Evolutionary conservation across 2,113 vertebrate species (phyloP), one percentile per base, ranked within the genome.

Genomic region (Tupaia chinensis): DNA sequence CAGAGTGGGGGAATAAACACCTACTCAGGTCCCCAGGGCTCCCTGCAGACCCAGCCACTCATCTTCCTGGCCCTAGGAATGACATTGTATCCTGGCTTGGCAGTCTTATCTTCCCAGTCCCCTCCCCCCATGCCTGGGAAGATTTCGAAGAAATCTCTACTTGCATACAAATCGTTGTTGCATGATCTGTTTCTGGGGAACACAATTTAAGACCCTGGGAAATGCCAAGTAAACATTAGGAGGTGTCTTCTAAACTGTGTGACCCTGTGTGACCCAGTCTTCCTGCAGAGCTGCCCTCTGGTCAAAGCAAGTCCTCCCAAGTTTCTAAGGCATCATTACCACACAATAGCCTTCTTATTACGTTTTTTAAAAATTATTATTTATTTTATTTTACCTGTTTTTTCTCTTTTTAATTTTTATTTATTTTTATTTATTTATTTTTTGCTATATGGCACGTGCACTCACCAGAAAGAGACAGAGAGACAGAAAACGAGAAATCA

Each of bases 41-140:
- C 63, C 56, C 27, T 53, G 65, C 27, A 86, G 32, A 14, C n/a
- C 7, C 68, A 90, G 23, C 65, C 73, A 5, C 25, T 16, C 19
- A 27, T 32, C 32, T 25, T 16, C 12, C 19, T 0, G n/a, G 65
- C 32, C 60, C 87, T 69, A 56, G 10, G 70, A 56, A 65, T 74
- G 80, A 87, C 25, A 17, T 11, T 20, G 6, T 58, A 58, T 27
- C 92, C 76, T 92, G 32, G 19, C 29, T 84, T 54, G 73, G 58
- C 32, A 29, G 81, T 63, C 23, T 58, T 56, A 54, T 87, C 89
- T n/a, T 82, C 65, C 63, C 70, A 89, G 14, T 6, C 20, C 19
- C 32, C 20, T 76, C 68, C 74, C 34, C 78, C 86, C 9, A 65
- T 29, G 70, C 94, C 96, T 96, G 93, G 92, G 93, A 97, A 93